These are phyloP conservation scores for Plebejus anna DNA, from an alignment of 2,888 invertebrate species.

Conservation along the genomic window DNA sequence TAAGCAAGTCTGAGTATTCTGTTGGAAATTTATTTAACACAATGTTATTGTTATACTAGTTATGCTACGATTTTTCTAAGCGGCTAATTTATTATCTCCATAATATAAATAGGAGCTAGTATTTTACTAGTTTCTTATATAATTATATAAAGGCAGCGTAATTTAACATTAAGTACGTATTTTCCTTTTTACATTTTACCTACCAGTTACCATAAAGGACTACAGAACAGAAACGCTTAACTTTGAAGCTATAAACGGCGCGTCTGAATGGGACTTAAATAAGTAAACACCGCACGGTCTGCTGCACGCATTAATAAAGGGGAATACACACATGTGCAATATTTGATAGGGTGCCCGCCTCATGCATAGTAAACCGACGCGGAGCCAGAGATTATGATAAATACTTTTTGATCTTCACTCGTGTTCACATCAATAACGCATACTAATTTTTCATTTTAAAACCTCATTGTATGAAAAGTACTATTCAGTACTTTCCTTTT, in stretches of 20 bases:
- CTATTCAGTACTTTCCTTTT: neutral
- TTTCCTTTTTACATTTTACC: neutral
- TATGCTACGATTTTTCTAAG: neutral
- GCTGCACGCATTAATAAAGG: constrained; percentile 21
- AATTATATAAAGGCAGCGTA: neutral
- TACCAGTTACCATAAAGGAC: neutral
- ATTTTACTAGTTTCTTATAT: no score
- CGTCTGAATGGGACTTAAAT: constrained; percentile 7
- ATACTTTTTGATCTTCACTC: constrained; percentile 5
- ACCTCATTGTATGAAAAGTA: neutral
- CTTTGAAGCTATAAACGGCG: neutral
- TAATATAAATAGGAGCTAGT: neutral
- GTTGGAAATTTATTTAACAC: neutral
- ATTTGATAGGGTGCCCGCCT: constrained; percentile 21
- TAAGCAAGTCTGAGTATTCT: neutral
- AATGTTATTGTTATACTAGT: neutral
- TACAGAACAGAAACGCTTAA: neutral
- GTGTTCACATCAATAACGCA: neutral
- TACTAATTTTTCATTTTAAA: neutral
- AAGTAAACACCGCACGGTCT: constrained; percentile 18
- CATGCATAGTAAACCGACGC: constrained; percentile 15
- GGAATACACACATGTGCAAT: constrained; percentile 17
- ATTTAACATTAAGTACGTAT: neutral
- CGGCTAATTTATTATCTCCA: neutral
- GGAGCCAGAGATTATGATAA: neutral